Base-by-base conservation (phyloP, 2,113 vertebrate genomes). In the Edolisoma coerulescens region DNA sequence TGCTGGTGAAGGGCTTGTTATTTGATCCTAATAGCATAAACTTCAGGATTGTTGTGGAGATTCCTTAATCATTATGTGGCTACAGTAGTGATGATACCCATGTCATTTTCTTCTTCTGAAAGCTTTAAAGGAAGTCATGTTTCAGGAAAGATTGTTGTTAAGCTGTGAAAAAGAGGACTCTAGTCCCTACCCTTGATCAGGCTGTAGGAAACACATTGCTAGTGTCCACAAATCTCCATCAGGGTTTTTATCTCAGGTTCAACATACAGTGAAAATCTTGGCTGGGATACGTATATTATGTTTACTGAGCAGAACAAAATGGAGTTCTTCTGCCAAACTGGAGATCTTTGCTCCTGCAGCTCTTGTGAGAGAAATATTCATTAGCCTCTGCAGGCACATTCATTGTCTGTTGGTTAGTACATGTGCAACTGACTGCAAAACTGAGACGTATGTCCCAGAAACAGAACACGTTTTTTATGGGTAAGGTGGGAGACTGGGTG, bases 201-300 rank as follows among this genome's bases (percentile, higher is more conserved):
- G 39, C 47, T 71, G 35, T 35, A 64, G 69, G 81, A 86, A 90
- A 74, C 24, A 26, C 0, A 1, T 37, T 57, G 18, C 50, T 63
- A 10, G 4, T 41, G n/a, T 37, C 12, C 79, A 42, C 11, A 74
- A 11, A 63, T 50, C 64, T 95, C 30, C 1, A 0, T 53, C 47
- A 39, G 45, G 35, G 22, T 22, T 35, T 95, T 94, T 71, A 35
- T 54, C 33, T 52, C 33, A 61, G 12, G 20, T 49, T 90, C 45
- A 52, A 42, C 0, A 3, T 7, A 26, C 22, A 57, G 5, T 5
- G 33, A 79, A 65, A 67, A 54, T 56, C 35, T 75, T 16, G 28
- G 67, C 26, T 0, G 3, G 33, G 11, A 81, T 27, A 35, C 1
- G 1, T 20, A 26, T n/a, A 22, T 37, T 4, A 1, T 23, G 16